Evolutionary conservation across 53 echinoderm and acorn worm species (phyloP), one percentile per base, ranked within the genome.

Genomic region (Luidia sarsii): DNA sequence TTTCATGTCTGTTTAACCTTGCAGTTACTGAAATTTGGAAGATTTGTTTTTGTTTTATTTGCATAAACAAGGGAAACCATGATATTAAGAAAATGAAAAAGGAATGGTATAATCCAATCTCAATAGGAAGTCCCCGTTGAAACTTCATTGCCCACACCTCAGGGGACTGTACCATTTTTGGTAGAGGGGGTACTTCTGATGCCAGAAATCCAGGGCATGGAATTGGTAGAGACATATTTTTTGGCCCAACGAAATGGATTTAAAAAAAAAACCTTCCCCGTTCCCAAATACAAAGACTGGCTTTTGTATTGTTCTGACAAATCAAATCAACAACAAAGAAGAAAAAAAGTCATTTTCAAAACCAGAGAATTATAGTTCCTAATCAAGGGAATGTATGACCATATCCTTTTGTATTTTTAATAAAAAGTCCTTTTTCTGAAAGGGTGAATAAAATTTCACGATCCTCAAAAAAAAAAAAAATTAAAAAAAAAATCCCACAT

Each of bases 241-340:
- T 57, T 57, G 24, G 3, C 35, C n/a, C 37, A 38, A 65, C 18
- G 23, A 65, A 65, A 65, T 15, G 16, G 13, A 63, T 18, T 33
- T 10, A 41, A 41, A 41, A 41, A 41, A n/a, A n/a, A n/a, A n/a
- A n/a, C n/a, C n/a, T n/a, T n/a, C n/a, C 41, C 41, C 41, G 6
- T 41, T 41, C 11, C 11, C 41, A 41, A 41, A 41, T 41, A 41
- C n/a, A 23, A 45, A 60, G 77, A 31, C 77, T 77, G 77, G 77
- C 77, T 77, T 77, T 77, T 77, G 77, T 77, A 77, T 77, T 77
- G 77, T 77, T 61, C 77, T n/a, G n/a, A n/a, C n/a, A n/a, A n/a
- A n/a, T n/a, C n/a, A n/a, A n/a, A n/a, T n/a, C n/a, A n/a, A n/a
- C n/a, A n/a, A n/a, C n/a, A n/a, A n/a, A n/a, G n/a, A n/a, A n/a